A percentile compares a stretch with the other conserved stretches of the same genome.
Evolutionary conservation across 2,888 invertebrate genomes (phyloP).

Genomic region (Glaucopsyche alexis): DNA sequence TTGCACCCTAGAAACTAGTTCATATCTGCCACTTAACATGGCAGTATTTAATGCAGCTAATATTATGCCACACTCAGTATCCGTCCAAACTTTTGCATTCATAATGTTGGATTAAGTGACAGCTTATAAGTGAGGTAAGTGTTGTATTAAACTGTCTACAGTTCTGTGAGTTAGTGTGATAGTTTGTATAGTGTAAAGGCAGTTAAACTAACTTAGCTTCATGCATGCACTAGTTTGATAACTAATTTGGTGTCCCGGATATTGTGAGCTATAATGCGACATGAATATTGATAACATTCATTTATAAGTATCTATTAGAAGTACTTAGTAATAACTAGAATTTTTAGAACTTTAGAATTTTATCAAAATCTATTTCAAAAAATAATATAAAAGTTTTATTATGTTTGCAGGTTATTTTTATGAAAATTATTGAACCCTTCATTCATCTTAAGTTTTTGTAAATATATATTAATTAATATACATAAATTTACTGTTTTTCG

Average conservation of each 20-base stretch:
- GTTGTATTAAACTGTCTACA: conserved; percentile 17
- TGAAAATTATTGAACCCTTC: no score
- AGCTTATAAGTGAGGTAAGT: conserved; percentile 11
- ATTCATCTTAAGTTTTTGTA: no score
- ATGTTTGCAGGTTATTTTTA: no score
- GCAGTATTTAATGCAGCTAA: no score
- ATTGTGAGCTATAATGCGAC: conserved; percentile 2
- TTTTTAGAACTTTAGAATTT: no score
- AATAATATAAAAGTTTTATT: no score
- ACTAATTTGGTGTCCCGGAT: conserved; percentile 10
- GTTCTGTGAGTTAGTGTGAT: conserved; percentile 11
- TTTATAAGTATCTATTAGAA: neutral
- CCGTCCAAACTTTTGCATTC: neutral
- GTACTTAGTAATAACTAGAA: no score
- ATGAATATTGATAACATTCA: neutral
- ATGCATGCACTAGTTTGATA: conserved; percentile 15
- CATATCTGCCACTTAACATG: no score
- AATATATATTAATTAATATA: no score
- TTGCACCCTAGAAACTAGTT: no score
- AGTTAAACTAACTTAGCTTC: conserved; percentile 5
- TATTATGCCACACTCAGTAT: neutral
- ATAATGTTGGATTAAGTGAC: conserved; percentile 6
- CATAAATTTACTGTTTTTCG: no score
- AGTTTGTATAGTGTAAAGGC: conserved; percentile 12
- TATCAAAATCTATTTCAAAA: no score